Conservation (phyloP, 2,888 invertebrate genomes). For the Drosophila ochracea region DNA sequence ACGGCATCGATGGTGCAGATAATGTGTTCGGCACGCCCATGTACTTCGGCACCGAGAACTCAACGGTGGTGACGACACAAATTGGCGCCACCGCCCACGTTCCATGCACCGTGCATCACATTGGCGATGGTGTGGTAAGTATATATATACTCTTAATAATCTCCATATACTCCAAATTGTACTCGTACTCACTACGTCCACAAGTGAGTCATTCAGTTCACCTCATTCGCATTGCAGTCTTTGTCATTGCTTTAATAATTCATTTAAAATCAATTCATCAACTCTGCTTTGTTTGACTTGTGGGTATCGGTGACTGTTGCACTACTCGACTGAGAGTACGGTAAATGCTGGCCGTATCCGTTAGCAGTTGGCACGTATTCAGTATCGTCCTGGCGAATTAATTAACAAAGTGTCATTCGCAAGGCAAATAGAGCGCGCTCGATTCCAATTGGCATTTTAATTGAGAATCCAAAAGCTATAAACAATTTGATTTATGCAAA, state of each 20-base stretch:
- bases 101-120: conserved; percentile 93
- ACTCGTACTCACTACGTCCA: not conserved
- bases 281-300: conserved; percentile 62
- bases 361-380: conserved; percentile 2
- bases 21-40: conserved; percentile 87
- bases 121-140: conserved; percentile 95
- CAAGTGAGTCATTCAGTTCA: conserved; percentile 28
- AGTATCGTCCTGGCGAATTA: conserved; percentile 33
- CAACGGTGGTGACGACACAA: conserved; percentile 92
- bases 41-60: conserved; percentile 93
- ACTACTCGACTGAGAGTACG: not conserved
- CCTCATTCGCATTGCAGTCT: conserved; percentile 5
- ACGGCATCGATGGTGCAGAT: conserved; percentile 80
- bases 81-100: conserved; percentile 93
- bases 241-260: conserved; percentile 66
- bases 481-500: conserved; percentile 5
- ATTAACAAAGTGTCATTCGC: conserved; percentile 62
- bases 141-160: conserved; percentile 23
- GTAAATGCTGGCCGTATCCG: not conserved
- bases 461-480: conserved; percentile 40
- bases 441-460: conserved; percentile 43
- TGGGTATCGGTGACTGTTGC: conserved; percentile 10
- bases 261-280: conserved; percentile 75
- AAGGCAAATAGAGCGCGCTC: conserved; percentile 48
- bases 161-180: not conserved